These are phyloP conservation scores for Drosophila setosimentum DNA, from an alignment of 2,888 invertebrate genomes.

Conservation along the genomic window DNA sequence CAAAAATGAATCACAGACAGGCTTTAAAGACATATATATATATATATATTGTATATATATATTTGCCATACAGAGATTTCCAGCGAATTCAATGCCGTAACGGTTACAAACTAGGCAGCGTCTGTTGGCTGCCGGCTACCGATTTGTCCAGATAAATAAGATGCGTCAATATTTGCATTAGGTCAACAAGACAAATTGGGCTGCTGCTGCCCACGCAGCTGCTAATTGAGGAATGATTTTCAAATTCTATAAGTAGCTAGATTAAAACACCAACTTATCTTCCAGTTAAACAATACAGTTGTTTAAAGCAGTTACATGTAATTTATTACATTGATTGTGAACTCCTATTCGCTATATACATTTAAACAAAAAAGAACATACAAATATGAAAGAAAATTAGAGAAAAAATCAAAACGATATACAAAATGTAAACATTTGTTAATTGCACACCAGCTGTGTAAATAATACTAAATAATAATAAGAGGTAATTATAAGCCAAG, in stretches of 20 bases:
- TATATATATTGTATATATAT: neutral
- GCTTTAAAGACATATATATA: constrained; percentile 21
- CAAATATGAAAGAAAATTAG: constrained; percentile 6
- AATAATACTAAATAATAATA: constrained; percentile 50
- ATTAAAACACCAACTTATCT: neutral
- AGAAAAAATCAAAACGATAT: neutral
- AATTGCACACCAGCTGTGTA: constrained; percentile 33
- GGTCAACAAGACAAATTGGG: neutral
- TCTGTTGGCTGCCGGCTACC: neutral
- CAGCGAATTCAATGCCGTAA: constrained; percentile 21
- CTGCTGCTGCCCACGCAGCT: constrained; percentile 6
- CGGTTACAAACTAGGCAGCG: constrained; percentile 37
- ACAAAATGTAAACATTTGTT: constrained; percentile 14
- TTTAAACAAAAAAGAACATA: constrained; percentile 12
- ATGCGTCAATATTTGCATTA: constrained; percentile 52
- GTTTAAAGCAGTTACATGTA: constrained; percentile 55
- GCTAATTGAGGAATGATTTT: neutral
- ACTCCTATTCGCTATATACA: constrained; percentile 58
- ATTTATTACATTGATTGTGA: constrained; percentile 69
- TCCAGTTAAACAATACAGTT: constrained; percentile 2
- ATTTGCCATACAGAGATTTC: constrained; percentile 21
- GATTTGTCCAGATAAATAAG: constrained; percentile 18
- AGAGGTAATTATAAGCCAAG: constrained; percentile 20
- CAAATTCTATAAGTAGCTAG: neutral
- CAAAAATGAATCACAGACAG: constrained; percentile 46